Evolutionary conservation across 2,113 vertebrate genomes (phyloP).

Genomic region (Poecile atricapillus): DNA sequence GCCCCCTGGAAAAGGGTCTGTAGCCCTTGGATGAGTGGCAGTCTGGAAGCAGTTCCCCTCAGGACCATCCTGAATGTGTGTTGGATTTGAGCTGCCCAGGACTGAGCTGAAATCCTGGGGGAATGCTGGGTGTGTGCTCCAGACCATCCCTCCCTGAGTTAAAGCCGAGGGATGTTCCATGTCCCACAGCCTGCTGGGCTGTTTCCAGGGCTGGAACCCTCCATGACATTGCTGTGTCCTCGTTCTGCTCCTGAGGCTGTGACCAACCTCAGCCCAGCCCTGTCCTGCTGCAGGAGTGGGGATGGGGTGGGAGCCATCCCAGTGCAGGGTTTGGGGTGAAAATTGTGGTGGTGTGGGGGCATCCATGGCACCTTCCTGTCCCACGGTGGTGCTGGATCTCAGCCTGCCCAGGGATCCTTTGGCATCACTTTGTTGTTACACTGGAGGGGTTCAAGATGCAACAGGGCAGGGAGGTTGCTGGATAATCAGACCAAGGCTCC

Average conservation of each 20-base stretch:
- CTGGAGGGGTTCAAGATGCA: neutral
- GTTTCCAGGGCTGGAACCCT: neutral
- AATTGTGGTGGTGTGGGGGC: rapidly evolving
- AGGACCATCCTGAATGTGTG: rapidly evolving
- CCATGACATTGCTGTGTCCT: neutral
- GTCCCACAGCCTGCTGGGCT: neutral
- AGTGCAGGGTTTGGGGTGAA: rapidly evolving
- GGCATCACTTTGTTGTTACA: neutral
- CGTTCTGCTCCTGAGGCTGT: neutral
- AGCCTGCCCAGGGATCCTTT: neutral
- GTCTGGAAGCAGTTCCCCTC: neutral
- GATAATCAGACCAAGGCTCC: neutral
- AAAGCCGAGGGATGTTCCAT: neutral
- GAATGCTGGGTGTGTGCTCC: neutral
- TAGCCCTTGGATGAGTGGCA: neutral
- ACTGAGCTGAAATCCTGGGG: neutral
- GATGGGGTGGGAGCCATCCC: neutral
- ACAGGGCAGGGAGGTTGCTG: neutral
- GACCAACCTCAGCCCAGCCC: neutral
- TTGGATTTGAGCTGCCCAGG: neutral
- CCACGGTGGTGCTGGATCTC: neutral
- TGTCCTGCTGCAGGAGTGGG: neutral
- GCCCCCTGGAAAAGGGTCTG: neutral
- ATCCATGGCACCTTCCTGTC: neutral
- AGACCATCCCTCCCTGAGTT: neutral